Conservation (phyloP, 2,888 invertebrate genomes). For the Sympetrum striolatum region DNA sequence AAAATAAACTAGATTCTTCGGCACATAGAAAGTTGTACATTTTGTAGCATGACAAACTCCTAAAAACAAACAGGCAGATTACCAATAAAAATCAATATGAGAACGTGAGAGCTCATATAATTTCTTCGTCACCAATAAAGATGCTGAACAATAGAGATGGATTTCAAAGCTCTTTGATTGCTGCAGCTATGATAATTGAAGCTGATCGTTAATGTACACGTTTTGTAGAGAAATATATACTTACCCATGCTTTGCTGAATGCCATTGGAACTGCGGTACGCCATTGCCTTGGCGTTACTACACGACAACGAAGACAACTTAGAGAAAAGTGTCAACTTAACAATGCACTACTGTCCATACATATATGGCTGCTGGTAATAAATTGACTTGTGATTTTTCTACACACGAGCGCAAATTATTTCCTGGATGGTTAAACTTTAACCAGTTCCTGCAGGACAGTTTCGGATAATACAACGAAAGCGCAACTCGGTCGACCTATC, state of each 20-base stretch:
- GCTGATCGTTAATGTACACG: not conserved
- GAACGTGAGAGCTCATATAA: not conserved
- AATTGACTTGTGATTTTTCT: no score
- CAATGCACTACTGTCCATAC: not conserved
- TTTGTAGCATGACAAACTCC: not conserved
- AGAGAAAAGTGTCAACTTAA: not conserved
- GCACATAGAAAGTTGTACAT: not conserved
- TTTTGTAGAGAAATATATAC: not conserved
- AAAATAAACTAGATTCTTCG: no score
- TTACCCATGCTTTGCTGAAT: constrained; percentile 14
- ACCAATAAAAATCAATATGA: not conserved
- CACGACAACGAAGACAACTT: not conserved
- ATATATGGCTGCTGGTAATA: not conserved
- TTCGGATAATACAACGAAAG: not conserved
- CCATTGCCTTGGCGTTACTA: not conserved
- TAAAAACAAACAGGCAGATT: not conserved
- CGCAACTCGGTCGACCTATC: not conserved
- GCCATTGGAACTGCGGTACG: constrained; percentile 25
- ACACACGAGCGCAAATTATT: no score
- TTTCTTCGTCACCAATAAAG: not conserved
- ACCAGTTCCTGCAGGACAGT: no score
- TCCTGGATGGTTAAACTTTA: no score
- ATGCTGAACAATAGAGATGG: no score
- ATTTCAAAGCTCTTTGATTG: no score
- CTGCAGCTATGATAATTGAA: no score